Base-by-base conservation (phyloP, 2,797 vertebrate genomes). In the Crenuchus spilurus region DNA sequence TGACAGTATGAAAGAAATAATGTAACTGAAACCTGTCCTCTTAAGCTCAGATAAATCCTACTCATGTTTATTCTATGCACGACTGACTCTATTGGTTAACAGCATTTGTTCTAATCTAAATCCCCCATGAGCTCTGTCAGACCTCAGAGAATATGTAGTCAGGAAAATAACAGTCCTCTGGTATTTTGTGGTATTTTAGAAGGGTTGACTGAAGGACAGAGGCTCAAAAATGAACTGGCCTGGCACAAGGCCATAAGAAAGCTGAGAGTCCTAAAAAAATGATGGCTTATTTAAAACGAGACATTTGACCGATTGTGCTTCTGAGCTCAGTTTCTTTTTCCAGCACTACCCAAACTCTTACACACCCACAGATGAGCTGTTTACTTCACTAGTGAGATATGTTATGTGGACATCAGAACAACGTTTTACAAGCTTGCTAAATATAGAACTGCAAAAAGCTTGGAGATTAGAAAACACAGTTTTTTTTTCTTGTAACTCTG, bases 131-230 rank as follows among this genome's bases (percentile, higher is more conserved):
- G n/a, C n/a, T n/a, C n/a, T n/a, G n/a, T n/a, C n/a, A n/a, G n/a
- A n/a, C n/a, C n/a, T n/a, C n/a, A n/a, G n/a, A 33, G 54, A 57
- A 18, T 16, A 18, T n/a, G n/a, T 55, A 6, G 30, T 16, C n/a
- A 31, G 28, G 1, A 18, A 33, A 57, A 57, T 57, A 31, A 9
- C 16, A 18, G 54, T 16, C 54, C n/a, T 57, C 30, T 31, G 54
- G 52, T 31, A 6, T 57, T 18, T 31, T 6, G 8, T n/a, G 9
- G 54, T 9, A n/a, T n/a, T n/a, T n/a, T n/a, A 14, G 31, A 14
- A 20, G 9, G 55, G 30, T 35, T 58, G 31, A 58, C 13, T 58
- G n/a, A 58, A 31, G 54, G 54, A 57, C 31, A 33, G 14, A 57
- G 1, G 2, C 18, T 37, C 5, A 20, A 35, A 22, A 37, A 22